A percentile compares a stretch with the other conserved stretches of the same genome.
phyloP scores from a whole-genome alignment of 2,113 vertebrate species.

The Indri indri region DNA sequence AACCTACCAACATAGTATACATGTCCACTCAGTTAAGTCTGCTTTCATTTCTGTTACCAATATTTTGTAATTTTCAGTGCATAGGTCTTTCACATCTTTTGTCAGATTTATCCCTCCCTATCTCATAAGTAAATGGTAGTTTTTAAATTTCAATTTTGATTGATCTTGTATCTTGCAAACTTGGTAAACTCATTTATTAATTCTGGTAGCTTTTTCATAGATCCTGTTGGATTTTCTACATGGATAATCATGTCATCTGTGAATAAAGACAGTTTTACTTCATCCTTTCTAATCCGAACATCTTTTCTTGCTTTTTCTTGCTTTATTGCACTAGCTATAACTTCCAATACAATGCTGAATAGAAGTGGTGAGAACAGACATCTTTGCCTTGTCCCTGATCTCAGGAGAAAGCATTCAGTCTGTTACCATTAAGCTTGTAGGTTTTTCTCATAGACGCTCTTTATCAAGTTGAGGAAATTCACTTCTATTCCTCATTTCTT shows the following conservation, averaged over 20 bases:
- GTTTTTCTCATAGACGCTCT: not conserved
- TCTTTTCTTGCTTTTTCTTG: not conserved
- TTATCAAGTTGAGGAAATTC: not conserved
- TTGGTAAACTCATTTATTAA: not conserved
- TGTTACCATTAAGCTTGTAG: not conserved
- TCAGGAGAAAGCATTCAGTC: not conserved
- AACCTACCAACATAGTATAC: rapidly evolving
- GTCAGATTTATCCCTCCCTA: not conserved
- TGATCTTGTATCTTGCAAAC: not conserved
- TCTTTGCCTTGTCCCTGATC: not conserved
- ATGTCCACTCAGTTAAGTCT: not conserved
- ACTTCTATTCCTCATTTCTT: not conserved
- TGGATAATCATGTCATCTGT: not conserved
- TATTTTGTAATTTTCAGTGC: not conserved
- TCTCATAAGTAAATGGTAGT: not conserved
- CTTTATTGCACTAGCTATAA: not conserved
- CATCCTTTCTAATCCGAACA: not conserved
- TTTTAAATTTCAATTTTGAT: not conserved
- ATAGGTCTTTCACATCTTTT: not conserved
- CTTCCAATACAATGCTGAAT: not conserved
- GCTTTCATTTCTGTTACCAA: not conserved
- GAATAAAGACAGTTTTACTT: not conserved
- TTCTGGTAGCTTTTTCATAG: not conserved
- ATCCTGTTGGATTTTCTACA: not conserved
- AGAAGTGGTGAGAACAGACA: rapidly evolving